phyloP scores from a whole-genome alignment of 2,797 vertebrate genomes.

The Amazonetta brasiliensis region DNA sequence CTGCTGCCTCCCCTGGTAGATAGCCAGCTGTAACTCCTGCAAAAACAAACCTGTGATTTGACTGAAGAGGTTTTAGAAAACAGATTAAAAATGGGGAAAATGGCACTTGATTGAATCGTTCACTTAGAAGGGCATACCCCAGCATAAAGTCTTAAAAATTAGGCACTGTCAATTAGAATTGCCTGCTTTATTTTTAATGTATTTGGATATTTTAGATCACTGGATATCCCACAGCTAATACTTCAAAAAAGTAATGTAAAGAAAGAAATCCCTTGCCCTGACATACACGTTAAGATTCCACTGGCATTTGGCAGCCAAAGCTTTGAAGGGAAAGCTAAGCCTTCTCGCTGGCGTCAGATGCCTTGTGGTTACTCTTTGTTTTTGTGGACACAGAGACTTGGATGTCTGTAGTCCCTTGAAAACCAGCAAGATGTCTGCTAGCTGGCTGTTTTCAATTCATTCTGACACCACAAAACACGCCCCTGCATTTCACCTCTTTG shows the following conservation, averaged over 20 bases:
- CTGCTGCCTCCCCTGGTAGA: background rate
- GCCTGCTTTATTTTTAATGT: background rate
- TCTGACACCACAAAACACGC: slow-evolving; percentile 11
- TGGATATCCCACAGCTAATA: background rate
- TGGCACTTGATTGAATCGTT: background rate
- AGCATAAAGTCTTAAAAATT: background rate
- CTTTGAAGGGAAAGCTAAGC: background rate
- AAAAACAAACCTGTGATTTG: background rate
- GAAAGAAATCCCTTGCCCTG: background rate
- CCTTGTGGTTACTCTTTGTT: slow-evolving; percentile 30
- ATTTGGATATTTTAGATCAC: background rate
- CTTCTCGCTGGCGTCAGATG: background rate
- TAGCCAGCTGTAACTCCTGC: background rate
- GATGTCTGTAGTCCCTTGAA: slow-evolving; percentile 14
- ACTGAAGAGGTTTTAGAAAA: slow-evolving; percentile 31
- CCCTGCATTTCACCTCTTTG: slow-evolving; percentile 52
- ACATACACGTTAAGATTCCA: fast-evolving
- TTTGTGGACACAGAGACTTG: slow-evolving; percentile 50
- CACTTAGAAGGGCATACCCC: slow-evolving; percentile 25
- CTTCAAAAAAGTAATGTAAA: background rate
- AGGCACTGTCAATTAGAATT: background rate
- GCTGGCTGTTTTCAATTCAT: slow-evolving; percentile 3
- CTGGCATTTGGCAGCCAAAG: background rate
- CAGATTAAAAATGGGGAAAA: slow-evolving; percentile 8
- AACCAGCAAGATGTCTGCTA: slow-evolving; percentile 25